phyloP scores from a whole-genome alignment of 2,797 vertebrate species.

The Numenius phaeopus region DNA sequence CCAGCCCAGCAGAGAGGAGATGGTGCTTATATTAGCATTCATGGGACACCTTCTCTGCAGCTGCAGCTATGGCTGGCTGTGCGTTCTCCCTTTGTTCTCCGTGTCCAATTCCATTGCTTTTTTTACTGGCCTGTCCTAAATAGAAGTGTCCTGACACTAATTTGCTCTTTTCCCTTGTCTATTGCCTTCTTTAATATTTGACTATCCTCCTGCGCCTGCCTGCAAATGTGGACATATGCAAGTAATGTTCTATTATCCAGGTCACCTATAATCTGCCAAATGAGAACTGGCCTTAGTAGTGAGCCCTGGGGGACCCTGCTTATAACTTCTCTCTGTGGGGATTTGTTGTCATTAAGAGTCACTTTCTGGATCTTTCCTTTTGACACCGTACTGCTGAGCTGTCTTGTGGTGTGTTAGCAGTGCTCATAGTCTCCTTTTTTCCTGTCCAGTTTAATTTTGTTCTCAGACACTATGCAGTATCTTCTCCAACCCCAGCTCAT shows the following conservation, averaged over 20 bases:
- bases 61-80: neutral
- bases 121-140: slow-evolving; percentile 8
- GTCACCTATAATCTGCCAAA: slow-evolving; percentile 41
- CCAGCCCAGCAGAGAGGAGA: neutral
- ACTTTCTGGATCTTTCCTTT: slow-evolving; percentile 24
- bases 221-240: neutral
- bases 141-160: slow-evolving; percentile 12
- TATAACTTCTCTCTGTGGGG: neutral
- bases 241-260: slow-evolving; percentile 15
- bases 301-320: neutral
- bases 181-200: neutral
- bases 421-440: neutral
- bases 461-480: neutral
- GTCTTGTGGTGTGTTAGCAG: neutral
- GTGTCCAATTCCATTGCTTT: neutral
- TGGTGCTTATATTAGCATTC: neutral
- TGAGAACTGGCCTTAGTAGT: neutral
- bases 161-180: slow-evolving; percentile 21
- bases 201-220: neutral
- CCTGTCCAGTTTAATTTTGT: neutral
- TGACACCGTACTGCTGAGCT: neutral
- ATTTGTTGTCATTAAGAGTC: slow-evolving; percentile 19
- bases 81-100: neutral
- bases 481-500: neutral
- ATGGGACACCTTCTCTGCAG: neutral